Base-by-base conservation (phyloP, 2,888 invertebrate species). In the Archips xylosteana region DNA sequence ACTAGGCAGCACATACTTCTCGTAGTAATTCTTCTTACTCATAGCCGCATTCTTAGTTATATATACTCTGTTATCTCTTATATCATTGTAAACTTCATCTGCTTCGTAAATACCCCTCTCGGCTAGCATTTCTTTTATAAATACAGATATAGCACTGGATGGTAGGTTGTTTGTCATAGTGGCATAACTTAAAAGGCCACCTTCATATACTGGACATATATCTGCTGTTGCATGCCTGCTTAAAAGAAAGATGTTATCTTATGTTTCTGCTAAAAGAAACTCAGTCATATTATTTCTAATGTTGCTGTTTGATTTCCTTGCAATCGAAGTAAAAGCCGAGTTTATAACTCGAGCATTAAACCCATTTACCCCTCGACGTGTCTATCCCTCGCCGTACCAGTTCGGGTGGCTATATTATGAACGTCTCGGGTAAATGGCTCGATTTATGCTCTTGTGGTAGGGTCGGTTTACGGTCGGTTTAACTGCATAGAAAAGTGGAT, bases 201-300 rank as follows among this genome's bases (percentile, higher is more conserved):
- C 93, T 78, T 92, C 92, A 75, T 88, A 93, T 0, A 92, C 81
- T 0, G 92, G 92, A 23, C 78, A 80, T 42, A 92, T 81, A 65
- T 87, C 83, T 0, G 87, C 82, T 4, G 85, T 82, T 49, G 88
- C 87, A 64, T 87, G 83, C 5, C 71, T 71, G 51, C 6, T 34
- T 9, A 23, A 2, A 32, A 62, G 12, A 23, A 12, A 36, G 0
- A 36, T 13, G 8, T 60, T 57, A 3, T 23, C 23, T 6, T 9
- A 32, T 6, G 15, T 10, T 10, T 57, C 5, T 23, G 23, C 23
- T 23, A 23, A 23, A 23, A 1, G 1, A 23, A 23, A 23, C 23
- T 23, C 23, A 1, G 0, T 23, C 23, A 23, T 23, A 23, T 23
- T 23, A 23, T 23, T 23, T 23, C 23, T 1, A 23, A 23, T 23